Percentiles rank a stretch among this genome's conserved stretches.
phyloP scores from a whole-genome alignment of 2,888 invertebrate genomes.

The Phania funesta region DNA sequence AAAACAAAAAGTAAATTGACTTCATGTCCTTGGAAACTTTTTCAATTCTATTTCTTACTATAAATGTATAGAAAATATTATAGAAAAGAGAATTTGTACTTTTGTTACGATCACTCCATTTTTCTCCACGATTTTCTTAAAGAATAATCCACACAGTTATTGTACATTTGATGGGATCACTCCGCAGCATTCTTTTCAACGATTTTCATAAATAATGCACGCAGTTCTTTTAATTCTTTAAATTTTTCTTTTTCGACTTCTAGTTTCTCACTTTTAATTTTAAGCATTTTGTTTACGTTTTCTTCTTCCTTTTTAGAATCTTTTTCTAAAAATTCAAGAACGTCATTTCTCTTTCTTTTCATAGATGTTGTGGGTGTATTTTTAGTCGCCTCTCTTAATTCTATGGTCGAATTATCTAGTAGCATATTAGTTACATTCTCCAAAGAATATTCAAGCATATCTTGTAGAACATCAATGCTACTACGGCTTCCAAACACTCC shows the following conservation, averaged over 20 bases:
- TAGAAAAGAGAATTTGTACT: background rate
- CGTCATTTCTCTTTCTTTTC: background rate
- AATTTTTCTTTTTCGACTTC: background rate
- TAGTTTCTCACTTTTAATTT: background rate
- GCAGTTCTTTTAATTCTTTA: background rate
- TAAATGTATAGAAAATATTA: background rate
- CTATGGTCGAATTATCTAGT: background rate
- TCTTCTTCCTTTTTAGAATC: background rate
- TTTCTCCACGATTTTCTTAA: background rate
- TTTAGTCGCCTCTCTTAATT: background rate
- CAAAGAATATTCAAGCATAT: background rate
- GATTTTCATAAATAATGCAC: no score
- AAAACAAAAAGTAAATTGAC: background rate
- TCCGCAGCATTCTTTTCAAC: no score
- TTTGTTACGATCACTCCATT: background rate
- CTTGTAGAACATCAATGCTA: background rate
- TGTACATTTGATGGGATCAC: background rate
- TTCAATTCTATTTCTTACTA: no score
- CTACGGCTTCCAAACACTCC: background rate
- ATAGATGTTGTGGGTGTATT: background rate
- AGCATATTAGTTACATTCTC: background rate
- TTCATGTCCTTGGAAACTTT: no score
- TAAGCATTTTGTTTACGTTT: background rate
- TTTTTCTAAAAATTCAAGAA: background rate
- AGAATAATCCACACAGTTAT: background rate